Percentiles rank a stretch among this genome's conserved stretches.
These are phyloP conservation scores for Pollenia amentaria DNA, from an alignment of 2,888 invertebrate genomes.

Conservation along the genomic window DNA sequence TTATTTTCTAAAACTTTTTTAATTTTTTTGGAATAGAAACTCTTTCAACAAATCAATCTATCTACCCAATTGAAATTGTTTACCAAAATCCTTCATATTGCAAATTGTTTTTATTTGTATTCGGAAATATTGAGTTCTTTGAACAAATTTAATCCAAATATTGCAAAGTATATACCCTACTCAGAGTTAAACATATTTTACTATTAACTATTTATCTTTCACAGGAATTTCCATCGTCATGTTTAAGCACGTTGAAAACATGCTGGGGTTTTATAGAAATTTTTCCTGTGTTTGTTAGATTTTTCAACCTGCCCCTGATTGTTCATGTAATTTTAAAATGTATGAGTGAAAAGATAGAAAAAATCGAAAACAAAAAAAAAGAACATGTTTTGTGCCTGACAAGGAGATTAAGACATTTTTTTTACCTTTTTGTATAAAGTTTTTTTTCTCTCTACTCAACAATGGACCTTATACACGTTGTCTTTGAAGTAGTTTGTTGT, in stretches of 20 bases:
- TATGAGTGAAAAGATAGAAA: neutral
- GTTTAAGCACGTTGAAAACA: constrained; percentile 10
- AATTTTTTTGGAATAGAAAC: too few species aligned
- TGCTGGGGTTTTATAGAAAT: neutral
- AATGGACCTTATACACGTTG: constrained; percentile 9
- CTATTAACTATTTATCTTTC: constrained; percentile 21
- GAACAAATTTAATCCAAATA: constrained; percentile 1
- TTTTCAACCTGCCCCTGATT: constrained; percentile 6
- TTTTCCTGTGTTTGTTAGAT: neutral
- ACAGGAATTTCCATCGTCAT: constrained; percentile 4
- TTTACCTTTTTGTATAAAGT: neutral
- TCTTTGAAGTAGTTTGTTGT: neutral
- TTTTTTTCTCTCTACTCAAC: neutral
- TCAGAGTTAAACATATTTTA: constrained; percentile 3
- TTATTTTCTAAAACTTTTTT: too few species aligned
- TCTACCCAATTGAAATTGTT: neutral
- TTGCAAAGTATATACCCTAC: constrained; percentile 9
- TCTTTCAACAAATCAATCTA: neutral
- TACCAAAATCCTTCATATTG: neutral
- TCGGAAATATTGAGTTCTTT: constrained; percentile 5
- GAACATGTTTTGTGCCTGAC: constrained; percentile 42
- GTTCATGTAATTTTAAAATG: constrained; percentile 24
- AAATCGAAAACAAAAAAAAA: neutral
- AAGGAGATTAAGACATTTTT: constrained; percentile 38
- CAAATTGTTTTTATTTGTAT: constrained; percentile 1